phyloP scores from a whole-genome alignment of 1,140 invertebrate genomes.

The Hermetia illucens region DNA sequence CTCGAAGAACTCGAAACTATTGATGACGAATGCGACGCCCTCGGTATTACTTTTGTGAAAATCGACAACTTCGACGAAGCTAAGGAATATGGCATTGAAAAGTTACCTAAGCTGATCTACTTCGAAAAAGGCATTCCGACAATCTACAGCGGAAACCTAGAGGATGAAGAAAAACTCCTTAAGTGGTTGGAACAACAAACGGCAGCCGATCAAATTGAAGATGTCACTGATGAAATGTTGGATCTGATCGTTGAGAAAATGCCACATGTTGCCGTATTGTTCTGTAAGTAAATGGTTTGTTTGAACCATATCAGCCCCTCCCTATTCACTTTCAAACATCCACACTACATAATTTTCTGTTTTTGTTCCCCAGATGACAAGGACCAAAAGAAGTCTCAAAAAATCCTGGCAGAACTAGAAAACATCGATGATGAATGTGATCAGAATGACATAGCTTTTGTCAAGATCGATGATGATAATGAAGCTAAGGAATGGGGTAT shows the following conservation, averaged over 20 bases:
- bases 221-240: conserved; percentile 88
- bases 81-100: conserved; percentile 80
- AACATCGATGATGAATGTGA: conserved; percentile 92
- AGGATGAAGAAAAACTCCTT: conserved; percentile 80
- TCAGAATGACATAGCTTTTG: conserved; percentile 80
- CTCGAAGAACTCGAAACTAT: conserved; percentile 86
- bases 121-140: conserved; percentile 85
- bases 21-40: conserved; percentile 81
- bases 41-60: conserved; percentile 82
- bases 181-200: conserved; percentile 75
- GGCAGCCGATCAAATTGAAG: conserved; percentile 84
- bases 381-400: conserved; percentile 80
- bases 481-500: conserved; percentile 85
- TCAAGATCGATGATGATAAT: conserved; percentile 79
- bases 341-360: conserved; percentile 2
- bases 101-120: conserved; percentile 70
- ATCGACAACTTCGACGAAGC: conserved; percentile 83
- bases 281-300: conserved; percentile 52
- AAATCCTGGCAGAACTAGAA: conserved; percentile 73
- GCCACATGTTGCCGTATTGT: conserved; percentile 73
- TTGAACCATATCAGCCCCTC: background rate
- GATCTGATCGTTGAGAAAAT: conserved; percentile 82
- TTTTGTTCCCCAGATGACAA: conserved; percentile 60
- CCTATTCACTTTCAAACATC: background rate
- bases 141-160: conserved; percentile 77